phyloP scores from a whole-genome alignment of 2,888 invertebrate species.

The Megaustenia siamemsis region DNA sequence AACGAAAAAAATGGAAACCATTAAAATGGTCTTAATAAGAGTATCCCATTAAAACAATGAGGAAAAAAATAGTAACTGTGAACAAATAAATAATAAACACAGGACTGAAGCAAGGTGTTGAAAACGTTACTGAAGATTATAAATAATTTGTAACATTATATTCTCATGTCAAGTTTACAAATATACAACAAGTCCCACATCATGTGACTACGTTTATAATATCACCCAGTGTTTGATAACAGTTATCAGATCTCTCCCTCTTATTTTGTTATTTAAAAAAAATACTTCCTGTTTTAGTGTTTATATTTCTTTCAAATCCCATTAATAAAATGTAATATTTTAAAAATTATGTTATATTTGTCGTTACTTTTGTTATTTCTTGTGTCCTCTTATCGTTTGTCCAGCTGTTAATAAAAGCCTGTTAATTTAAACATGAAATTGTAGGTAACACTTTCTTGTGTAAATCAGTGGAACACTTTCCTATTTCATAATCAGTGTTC shows the following conservation, averaged over 20 bases:
- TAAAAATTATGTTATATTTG: too few species aligned
- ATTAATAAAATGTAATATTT: too few species aligned
- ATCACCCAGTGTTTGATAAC: neutral
- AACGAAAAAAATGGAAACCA: neutral
- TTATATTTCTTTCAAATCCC: too few species aligned
- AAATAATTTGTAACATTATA: constrained; percentile 18
- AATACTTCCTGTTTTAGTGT: too few species aligned
- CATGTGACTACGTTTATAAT: neutral
- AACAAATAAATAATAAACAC: neutral
- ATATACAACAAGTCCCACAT: constrained; percentile 3
- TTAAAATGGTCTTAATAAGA: neutral
- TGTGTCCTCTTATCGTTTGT: too few species aligned
- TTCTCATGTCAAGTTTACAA: constrained; percentile 23
- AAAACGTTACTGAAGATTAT: constrained; percentile 23
- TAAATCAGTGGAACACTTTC: too few species aligned
- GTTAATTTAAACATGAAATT: too few species aligned
- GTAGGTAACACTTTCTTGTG: too few species aligned
- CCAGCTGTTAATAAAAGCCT: too few species aligned
- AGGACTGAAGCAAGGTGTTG: neutral
- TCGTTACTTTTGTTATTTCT: too few species aligned
- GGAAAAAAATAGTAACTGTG: constrained; percentile 1
- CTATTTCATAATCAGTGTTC: too few species aligned
- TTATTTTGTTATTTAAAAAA: too few species aligned
- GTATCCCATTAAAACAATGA: constrained; percentile 1
- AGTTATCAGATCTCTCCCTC: neutral